Evolutionary conservation across 2,113 vertebrate genomes (phyloP).

Genomic region (Chrysemys picta): DNA sequence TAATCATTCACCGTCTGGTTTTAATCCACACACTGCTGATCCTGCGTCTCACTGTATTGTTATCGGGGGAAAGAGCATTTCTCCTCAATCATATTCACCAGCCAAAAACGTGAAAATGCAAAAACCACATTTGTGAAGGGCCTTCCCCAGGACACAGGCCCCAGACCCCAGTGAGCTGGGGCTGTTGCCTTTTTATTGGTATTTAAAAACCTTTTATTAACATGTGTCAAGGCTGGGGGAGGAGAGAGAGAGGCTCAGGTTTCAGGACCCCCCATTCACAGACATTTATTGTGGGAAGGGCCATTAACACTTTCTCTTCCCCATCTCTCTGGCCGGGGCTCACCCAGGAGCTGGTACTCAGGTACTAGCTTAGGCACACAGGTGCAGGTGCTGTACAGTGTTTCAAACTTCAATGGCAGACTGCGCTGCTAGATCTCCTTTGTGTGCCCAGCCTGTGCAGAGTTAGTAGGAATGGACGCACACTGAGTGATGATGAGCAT

Average conservation of each 20-base stretch:
- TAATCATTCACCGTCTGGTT: constrained; percentile 86
- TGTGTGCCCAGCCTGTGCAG: neutral
- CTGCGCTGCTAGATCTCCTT: constrained; percentile 18
- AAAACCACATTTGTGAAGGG: constrained; percentile 84
- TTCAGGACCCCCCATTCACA: constrained; percentile 77
- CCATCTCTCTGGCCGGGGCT: constrained; percentile 41
- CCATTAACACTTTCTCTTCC: constrained; percentile 79
- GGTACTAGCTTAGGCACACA: constrained; percentile 43
- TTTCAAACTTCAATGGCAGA: constrained; percentile 47
- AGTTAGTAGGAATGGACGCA: constrained; percentile 9
- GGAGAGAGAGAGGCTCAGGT: constrained; percentile 69
- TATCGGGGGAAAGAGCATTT: constrained; percentile 84
- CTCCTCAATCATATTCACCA: constrained; percentile 82
- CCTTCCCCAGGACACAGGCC: constrained; percentile 78
- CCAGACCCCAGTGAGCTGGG: constrained; percentile 74
- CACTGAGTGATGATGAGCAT: neutral
- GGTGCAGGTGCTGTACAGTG: constrained; percentile 30
- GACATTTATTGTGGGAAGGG: constrained; percentile 78
- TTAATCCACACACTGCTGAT: constrained; percentile 85
- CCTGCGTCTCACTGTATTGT: constrained; percentile 84
- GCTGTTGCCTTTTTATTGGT: constrained; percentile 76
- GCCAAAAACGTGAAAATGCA: constrained; percentile 85
- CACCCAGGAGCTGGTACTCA: constrained; percentile 28
- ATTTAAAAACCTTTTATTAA: constrained; percentile 78
- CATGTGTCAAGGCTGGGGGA: constrained; percentile 71